phyloP scores from a whole-genome alignment of 1,140 invertebrate species.

The Diprion similis region DNA sequence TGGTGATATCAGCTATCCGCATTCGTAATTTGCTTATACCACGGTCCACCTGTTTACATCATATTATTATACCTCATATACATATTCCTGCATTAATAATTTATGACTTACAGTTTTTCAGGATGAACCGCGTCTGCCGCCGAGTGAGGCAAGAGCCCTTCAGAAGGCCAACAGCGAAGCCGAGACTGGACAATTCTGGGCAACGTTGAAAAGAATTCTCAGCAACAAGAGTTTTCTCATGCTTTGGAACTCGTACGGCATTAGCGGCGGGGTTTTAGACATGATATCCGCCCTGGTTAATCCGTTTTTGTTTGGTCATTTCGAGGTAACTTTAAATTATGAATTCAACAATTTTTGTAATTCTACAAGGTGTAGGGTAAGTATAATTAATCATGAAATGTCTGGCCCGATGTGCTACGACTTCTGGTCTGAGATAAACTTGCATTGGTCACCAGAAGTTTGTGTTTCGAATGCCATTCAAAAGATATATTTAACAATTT shows the following conservation, averaged over 20 bases:
- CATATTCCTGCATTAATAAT: too few relatives aligned
- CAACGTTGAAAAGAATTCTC: conserved; percentile 52
- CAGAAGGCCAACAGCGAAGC: conserved; percentile 28
- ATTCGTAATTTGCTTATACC: too few relatives aligned
- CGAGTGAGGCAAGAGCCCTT: conserved; percentile 50
- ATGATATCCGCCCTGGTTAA: conserved; percentile 72
- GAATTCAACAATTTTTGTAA: neutral
- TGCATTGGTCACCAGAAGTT: neutral
- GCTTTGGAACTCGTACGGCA: conserved; percentile 68
- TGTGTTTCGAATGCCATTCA: neutral
- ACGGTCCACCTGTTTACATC: too few relatives aligned
- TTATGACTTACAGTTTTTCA: conserved; percentile 60
- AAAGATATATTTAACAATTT: too few relatives aligned
- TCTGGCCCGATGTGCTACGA: too few relatives aligned
- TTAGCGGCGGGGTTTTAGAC: conserved; percentile 75
- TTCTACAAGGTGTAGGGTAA: too few relatives aligned
- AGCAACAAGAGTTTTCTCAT: conserved; percentile 65
- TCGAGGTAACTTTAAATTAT: conserved; percentile 54
- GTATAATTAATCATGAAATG: too few relatives aligned
- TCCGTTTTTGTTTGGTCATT: conserved; percentile 66
- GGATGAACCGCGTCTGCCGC: conserved; percentile 64
- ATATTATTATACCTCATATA: too few relatives aligned
- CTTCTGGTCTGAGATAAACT: too few relatives aligned
- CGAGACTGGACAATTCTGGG: conserved; percentile 24
- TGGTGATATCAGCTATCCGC: too few relatives aligned